Base-by-base conservation (phyloP, 1,140 invertebrate species). In the Maconellicoccus hirsutus region DNA sequence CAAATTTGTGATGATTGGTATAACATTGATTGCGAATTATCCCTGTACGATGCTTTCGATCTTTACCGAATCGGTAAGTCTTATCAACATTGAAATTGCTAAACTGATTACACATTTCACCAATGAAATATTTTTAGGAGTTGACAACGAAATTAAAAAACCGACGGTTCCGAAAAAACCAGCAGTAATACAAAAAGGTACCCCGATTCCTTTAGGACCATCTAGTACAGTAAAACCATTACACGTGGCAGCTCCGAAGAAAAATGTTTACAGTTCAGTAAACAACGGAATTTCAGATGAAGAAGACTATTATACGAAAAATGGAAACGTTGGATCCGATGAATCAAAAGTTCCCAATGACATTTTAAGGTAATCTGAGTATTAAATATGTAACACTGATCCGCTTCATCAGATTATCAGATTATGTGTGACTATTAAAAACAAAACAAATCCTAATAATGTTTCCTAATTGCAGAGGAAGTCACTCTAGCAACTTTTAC, bases 1-100 rank as follows among this genome's bases (percentile, higher is more conserved):
- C 91, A 94, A 79, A 93, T 92, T 23, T 94, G 92, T 78, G 91
- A 91, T 63, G 90, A 92, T 77, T 93, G 91, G 91, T 89, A 88
- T 72, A 91, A 94, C 76, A 89, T 93, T 0, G 90, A 92, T 76
- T 94, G 92, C 77, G 86, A 89, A 74, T 86, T 87, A 21, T 85
- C 89, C 1, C 87, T 88, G 14, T 90, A 89, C 80, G 90, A 91
- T 80, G 90, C 90, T 79, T 89, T 91, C 74, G 90, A 93, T 82
- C 82, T 92, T 71, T 92, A 91, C 80, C 84, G 89, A 74, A 82
- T 89, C 22, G 88, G 88, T 75, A 69, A 75, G 70, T 70, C 22
- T 26, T 59, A 14, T 71, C 59, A 6, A 19, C 4, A 14, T 23
- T 66, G 10, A 12, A 23, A 1, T 66, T 33, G 29, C 29, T 6